These are phyloP conservation scores for Rhinoraja longicauda DNA, from an alignment of 2,797 vertebrate species.

Conservation along the genomic window DNA sequence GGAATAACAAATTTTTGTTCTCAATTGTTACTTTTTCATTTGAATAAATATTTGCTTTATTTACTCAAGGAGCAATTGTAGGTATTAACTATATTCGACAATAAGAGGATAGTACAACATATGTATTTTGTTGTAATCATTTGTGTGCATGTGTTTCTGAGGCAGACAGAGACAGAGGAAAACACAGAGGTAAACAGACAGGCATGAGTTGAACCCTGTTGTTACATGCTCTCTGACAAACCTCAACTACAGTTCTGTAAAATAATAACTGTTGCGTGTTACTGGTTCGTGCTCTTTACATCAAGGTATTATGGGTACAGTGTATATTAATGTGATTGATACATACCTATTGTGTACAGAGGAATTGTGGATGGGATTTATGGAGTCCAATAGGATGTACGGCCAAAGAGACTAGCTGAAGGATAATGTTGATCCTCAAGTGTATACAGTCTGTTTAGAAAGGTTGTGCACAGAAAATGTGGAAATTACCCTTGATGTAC, in stretches of 20 bases:
- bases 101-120: not conserved
- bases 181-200: not conserved
- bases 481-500: conserved; percentile 37
- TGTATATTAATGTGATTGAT: conserved; percentile 35
- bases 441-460: conserved; percentile 38
- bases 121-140: not conserved
- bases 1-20: not conserved
- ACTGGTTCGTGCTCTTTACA: conserved; percentile 11
- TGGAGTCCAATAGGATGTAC: conserved; percentile 38
- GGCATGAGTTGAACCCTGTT: not conserved
- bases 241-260: not conserved
- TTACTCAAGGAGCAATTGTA: not conserved
- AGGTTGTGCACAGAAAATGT: conserved; percentile 39
- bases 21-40: conserved; percentile 6
- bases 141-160: not conserved
- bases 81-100: not conserved
- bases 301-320: conserved; percentile 24
- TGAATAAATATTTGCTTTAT: not conserved
- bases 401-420: conserved; percentile 37
- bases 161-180: not conserved
- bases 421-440: conserved; percentile 36
- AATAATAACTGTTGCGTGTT: conserved; percentile 18
- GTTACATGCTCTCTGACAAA: not conserved
- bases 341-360: conserved; percentile 38
- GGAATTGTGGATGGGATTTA: conserved; percentile 35